Base-by-base conservation (phyloP, 2,888 invertebrate genomes). In the Aleiodes leptofemur region DNA sequence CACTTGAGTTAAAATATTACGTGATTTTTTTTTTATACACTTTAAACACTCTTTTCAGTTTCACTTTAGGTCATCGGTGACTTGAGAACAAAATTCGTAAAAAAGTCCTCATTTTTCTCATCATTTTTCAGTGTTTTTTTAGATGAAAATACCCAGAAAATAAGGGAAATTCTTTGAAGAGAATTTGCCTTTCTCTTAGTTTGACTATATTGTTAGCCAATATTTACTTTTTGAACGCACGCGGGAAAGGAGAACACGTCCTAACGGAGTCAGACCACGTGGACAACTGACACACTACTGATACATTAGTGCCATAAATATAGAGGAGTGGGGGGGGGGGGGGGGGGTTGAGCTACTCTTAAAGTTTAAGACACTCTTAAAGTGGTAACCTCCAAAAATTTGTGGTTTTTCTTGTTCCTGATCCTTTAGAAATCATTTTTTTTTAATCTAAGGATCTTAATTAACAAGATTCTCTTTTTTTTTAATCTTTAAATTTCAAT, bases 201-300 rank as follows among this genome's bases (percentile, higher is more conserved):
- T 23, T 23, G 23, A 48, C 48, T 16, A 4, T 16, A 4, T 23
- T 50, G 8, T 23, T 53, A 53, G 1, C 6, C 7, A 16, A 53
- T 16, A 53, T 68, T 51, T 51, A 31, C 50, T 68, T 31, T 4
- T 16, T 31, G 11, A 51, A 23, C 23, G 48, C 43, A n/a, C n/a
- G 43, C 53, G 55, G 51, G 53, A 31, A 55, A 43, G 14, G 5
- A 53, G 43, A 69, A 68, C 57, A 73, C 72, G 61, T 74, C 79
- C 66, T 70, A 13, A 31, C 78, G 50, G 38, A 61, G 68, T 57
- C 57, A 66, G 71, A 72, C 78, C 79, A 79, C 79, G 79, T 79
- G 79, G 71, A 73, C 68, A 43, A 79, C 77, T 79, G 77, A 76
- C 64, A 75, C 72, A 23, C 23, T 23, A 23, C 23, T 23, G n/a